Evolutionary conservation across 2,888 invertebrate species (phyloP), one percentile per base, ranked within the genome.

Genomic region (Agrotis puta): DNA sequence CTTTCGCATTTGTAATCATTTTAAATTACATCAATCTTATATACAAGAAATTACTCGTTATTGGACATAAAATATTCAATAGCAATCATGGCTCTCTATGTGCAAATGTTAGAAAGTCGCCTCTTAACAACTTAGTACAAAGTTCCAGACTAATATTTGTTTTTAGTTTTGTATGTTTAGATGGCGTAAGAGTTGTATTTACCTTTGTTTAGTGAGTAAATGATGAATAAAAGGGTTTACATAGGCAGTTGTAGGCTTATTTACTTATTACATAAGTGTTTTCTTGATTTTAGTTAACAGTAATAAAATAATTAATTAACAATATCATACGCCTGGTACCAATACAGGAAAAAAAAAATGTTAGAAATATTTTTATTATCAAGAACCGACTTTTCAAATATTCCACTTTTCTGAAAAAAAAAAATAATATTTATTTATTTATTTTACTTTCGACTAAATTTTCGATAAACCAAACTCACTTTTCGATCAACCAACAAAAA

Each of bases 21-120:
- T 33, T 33, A 6, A 7, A 33, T 33, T 6, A 5, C 33, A 33
- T 33, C 3, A 47, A 47, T 6, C 13, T 4, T 5, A 45, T n/a
- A 45, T n/a, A n/a, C 14, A n/a, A 33, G 14, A 16, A 13, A 22
- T 14, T 22, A 39, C 14, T 63, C 24, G 27, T 9, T 48, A 14
- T 2, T 50, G 62, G 0, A 47, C 1, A 53, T 7, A 18, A 56
- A 24, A 57, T 18, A 48, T n/a, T 22, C 2, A 43, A 48, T 66
- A 59, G 74, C 65, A 74, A 78, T 22, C 57, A 14, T 22, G 13
- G 5, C 51, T 78, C 22, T 78, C 57, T 62, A 64, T 77, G 61
- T 71, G 57, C 13, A 67, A 48, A 65, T 69, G 50, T 45, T 74
- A 69, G 78, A 78, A 74, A 78, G 74, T 64, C 16, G 16, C 11